A percentile compares a stretch with the other conserved stretches of the same genome.
Evolutionary conservation across 1,140 invertebrate genomes (phyloP).

Genomic region (Agrilus planipennis): DNA sequence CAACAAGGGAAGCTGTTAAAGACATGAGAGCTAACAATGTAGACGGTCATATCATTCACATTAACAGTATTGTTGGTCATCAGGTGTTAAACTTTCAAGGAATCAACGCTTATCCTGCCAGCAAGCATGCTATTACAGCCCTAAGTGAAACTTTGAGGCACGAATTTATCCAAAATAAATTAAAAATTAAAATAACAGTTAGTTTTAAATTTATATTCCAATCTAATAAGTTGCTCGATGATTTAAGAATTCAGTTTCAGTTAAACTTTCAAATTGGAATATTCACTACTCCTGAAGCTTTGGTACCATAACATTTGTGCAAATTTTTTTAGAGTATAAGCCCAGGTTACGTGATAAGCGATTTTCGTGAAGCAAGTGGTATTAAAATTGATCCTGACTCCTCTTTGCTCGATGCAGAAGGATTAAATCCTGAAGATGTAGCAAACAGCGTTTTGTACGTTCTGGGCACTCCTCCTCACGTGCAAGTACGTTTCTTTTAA

Average conservation of each 20-base stretch:
- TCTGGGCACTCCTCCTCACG: constrained; percentile 42
- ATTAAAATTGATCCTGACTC: no score
- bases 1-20: constrained; percentile 41
- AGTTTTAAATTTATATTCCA: background rate
- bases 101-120: background rate
- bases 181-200: background rate
- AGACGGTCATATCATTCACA: constrained; percentile 52
- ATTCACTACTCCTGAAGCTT: background rate
- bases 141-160: background rate
- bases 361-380: constrained; percentile 42
- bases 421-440: constrained; percentile 37
- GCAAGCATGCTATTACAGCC: background rate
- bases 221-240: background rate
- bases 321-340: constrained; percentile 9
- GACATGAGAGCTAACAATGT: constrained; percentile 43
- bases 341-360: constrained; percentile 4
- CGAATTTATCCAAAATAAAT: background rate
- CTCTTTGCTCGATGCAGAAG: constrained; percentile 39
- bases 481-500: constrained; percentile 40
- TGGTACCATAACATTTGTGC: background rate
- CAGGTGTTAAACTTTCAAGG: constrained; percentile 9
- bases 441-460: constrained; percentile 45
- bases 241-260: background rate
- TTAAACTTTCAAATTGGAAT: background rate
- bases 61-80: constrained; percentile 40